Evolutionary conservation across 2,797 vertebrate genomes (phyloP).

Genomic region (Enteromius argenteus): DNA sequence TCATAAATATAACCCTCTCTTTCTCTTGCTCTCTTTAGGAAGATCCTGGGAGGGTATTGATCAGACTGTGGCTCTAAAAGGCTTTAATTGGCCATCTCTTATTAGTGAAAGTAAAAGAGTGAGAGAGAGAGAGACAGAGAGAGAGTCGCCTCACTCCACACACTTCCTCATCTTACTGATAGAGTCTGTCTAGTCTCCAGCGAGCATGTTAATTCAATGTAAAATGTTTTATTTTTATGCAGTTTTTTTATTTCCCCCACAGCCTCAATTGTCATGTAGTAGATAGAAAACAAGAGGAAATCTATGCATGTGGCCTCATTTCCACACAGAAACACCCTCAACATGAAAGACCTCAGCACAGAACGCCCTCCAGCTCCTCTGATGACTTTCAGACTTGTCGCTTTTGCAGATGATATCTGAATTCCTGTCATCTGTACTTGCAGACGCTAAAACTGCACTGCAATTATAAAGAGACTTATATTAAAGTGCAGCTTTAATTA

Average conservation of each 20-base stretch:
- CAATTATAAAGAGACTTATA: not conserved
- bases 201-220: not conserved
- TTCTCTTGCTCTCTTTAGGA: conserved; percentile 40
- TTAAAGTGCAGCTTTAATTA: not conserved
- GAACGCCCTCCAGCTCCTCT: conserved; percentile 6
- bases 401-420: conserved; percentile 2
- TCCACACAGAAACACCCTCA: conserved; percentile 19
- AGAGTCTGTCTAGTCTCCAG: not conserved
- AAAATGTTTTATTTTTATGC: conserved; percentile 18
- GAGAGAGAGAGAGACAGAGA: conserved; percentile 24
- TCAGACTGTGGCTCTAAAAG: conserved; percentile 52
- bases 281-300: conserved; percentile 3
- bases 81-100: conserved; percentile 64
- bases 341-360: not conserved
- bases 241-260: not conserved
- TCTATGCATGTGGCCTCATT: conserved; percentile 28
- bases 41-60: conserved; percentile 54
- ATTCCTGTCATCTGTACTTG: conserved; percentile 5
- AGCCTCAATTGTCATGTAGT: conserved; percentile 1
- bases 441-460: not conserved
- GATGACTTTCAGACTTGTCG: conserved; percentile 17
- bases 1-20: conserved; percentile 63
- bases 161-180: not conserved
- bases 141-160: not conserved
- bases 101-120: conserved; percentile 50